A percentile compares a stretch with the other conserved stretches of the same genome.
These are phyloP conservation scores for Heliothis subflexa DNA, from an alignment of 1,140 invertebrate genomes.

Conservation along the genomic window DNA sequence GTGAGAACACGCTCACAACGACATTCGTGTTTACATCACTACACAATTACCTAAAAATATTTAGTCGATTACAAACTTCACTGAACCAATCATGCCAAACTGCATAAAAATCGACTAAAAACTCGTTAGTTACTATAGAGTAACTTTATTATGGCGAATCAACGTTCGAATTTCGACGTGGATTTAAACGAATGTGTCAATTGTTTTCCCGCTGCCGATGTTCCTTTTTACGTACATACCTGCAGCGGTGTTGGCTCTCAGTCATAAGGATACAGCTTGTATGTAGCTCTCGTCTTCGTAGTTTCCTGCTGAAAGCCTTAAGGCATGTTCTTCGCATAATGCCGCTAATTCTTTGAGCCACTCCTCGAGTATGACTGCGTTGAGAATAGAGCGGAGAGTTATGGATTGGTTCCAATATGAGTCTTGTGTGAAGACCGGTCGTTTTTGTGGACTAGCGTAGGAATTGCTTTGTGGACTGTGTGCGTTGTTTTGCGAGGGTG, in stretches of 20 bases:
- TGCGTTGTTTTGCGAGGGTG: slow-evolving; percentile 65
- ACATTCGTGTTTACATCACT: background rate
- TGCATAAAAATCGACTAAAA: slow-evolving; percentile 38
- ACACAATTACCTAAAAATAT: slow-evolving; percentile 1
- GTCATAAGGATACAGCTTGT: slow-evolving; percentile 77
- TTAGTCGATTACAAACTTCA: slow-evolving; percentile 1
- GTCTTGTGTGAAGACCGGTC: slow-evolving; percentile 74
- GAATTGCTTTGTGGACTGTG: slow-evolving; percentile 57
- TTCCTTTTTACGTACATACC: slow-evolving; percentile 57
- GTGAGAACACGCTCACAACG: slow-evolving; percentile 8
- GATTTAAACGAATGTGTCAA: slow-evolving; percentile 31
- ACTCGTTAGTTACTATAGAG: slow-evolving; percentile 2
- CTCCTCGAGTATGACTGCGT: slow-evolving; percentile 96
- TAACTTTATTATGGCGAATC: slow-evolving; percentile 25
- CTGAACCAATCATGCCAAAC: background rate
- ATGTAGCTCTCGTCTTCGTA: slow-evolving; percentile 75
- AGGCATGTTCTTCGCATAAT: slow-evolving; percentile 95
- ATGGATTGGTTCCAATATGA: slow-evolving; percentile 83
- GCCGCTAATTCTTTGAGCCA: slow-evolving; percentile 97
- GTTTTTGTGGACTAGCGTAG: slow-evolving; percentile 62
- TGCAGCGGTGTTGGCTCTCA: slow-evolving; percentile 68
- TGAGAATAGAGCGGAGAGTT: slow-evolving; percentile 74
- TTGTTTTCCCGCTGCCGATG: slow-evolving; percentile 27
- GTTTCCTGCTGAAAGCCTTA: slow-evolving; percentile 75
- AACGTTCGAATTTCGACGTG: slow-evolving; percentile 8